Conservation (phyloP, 2,888 invertebrate species). For the Opisthograptis luteolata region DNA sequence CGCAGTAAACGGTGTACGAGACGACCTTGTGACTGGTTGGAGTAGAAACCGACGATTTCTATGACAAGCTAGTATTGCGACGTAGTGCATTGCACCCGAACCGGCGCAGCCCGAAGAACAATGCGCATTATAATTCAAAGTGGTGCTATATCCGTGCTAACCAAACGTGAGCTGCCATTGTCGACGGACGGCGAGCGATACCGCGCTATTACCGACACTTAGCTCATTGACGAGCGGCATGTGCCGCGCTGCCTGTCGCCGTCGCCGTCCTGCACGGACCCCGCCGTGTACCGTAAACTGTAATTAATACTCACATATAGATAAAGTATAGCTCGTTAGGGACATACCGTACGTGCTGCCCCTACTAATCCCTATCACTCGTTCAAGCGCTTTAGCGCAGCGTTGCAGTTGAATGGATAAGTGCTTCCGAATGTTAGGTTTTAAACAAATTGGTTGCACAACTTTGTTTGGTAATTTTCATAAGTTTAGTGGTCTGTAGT, state of each 20-base stretch:
- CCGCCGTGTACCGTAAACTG: conserved; percentile 5
- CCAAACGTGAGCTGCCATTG: conserved; percentile 70
- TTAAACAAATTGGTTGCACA: background rate
- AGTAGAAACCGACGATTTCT: conserved; percentile 74
- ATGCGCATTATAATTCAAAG: conserved; percentile 82
- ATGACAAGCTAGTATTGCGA: conserved; percentile 74
- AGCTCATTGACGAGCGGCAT: conserved; percentile 51
- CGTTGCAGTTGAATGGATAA: background rate
- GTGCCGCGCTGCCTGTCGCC: conserved; percentile 32
- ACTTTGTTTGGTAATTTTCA: conserved; percentile 1
- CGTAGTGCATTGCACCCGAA: conserved; percentile 79
- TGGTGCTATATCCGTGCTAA: conserved; percentile 78
- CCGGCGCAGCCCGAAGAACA: conserved; percentile 70
- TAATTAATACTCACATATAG: conserved; percentile 20
- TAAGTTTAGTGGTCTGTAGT: too few relatives aligned
- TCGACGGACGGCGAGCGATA: conserved; percentile 46
- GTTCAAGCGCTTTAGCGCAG: conserved; percentile 12
- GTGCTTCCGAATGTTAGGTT: conserved; percentile 5
- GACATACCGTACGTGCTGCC: conserved; percentile 11
- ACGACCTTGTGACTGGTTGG: conserved; percentile 57
- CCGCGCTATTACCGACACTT: conserved; percentile 45
- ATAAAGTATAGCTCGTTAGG: conserved; percentile 15
- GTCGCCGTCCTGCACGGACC: conserved; percentile 13
- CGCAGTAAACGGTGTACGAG: conserved; percentile 42
- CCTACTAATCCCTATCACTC: conserved; percentile 7